A percentile compares a stretch with the other conserved stretches of the same genome.
Conservation (phyloP, 2,113 vertebrate species). For the Rutilus rutilus region DNA sequence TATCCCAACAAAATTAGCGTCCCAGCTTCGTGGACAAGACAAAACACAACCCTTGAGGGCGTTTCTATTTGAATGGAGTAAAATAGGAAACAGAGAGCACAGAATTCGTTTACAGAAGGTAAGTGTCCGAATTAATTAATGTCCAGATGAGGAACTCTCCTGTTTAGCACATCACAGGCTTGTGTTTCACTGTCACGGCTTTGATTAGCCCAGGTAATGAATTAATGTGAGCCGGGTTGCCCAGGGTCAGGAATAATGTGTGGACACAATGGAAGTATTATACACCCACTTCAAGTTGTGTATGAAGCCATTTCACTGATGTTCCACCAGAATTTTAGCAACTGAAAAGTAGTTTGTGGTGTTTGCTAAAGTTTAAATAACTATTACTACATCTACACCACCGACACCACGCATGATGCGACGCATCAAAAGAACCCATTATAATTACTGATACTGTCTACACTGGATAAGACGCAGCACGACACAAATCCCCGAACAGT, state of each 20-base stretch:
- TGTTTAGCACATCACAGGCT: conserved; percentile 62
- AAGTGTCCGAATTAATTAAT: conserved; percentile 45
- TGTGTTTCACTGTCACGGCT: conserved; percentile 39
- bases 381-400: not conserved
- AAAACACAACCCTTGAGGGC: conserved; percentile 45
- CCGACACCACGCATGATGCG: too few species aligned
- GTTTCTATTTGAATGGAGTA: conserved; percentile 42
- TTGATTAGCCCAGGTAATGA: conserved; percentile 54
- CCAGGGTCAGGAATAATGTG: conserved; percentile 56
- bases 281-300: conserved; percentile 27
- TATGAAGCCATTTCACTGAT: conserved; percentile 48
- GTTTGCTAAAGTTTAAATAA: not conserved
- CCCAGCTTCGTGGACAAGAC: conserved; percentile 14
- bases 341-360: conserved; percentile 36
- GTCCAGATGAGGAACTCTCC: conserved; percentile 52
- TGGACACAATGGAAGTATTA: conserved; percentile 39
- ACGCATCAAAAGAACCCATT: too few species aligned
- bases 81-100: conserved; percentile 38
- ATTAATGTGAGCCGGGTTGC: conserved; percentile 53
- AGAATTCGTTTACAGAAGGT: conserved; percentile 47
- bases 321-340: conserved; percentile 52
- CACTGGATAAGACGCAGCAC: too few species aligned
- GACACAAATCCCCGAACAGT: too few species aligned
- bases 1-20: conserved; percentile 50
- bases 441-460: too few species aligned